Conservation (phyloP, 2,113 vertebrate genomes). For the Toxotes jaculatrix region DNA sequence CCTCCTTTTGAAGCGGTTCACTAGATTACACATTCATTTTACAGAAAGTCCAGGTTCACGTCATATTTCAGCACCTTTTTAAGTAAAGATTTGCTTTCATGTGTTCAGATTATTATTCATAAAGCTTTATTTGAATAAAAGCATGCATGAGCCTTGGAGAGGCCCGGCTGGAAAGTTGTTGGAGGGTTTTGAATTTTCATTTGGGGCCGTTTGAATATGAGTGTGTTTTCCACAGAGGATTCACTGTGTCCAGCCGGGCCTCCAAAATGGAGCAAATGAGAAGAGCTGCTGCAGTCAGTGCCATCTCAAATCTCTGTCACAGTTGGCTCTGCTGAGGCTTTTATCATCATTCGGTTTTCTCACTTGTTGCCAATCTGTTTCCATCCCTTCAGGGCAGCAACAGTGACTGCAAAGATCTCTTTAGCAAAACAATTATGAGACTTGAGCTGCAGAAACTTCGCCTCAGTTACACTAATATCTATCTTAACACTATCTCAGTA, state of each 20-base stretch:
- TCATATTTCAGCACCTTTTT: background rate
- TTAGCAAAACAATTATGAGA: conserved; percentile 30
- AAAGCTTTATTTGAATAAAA: conserved; percentile 27
- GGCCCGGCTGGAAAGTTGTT: conserved; percentile 32
- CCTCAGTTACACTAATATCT: background rate
- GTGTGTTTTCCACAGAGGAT: conserved; percentile 22
- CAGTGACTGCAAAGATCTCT: conserved; percentile 15
- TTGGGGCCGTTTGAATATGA: conserved; percentile 26
- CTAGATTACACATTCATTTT: background rate
- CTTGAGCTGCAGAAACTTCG: background rate
- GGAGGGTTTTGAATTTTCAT: conserved; percentile 37
- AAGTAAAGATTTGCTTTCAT: background rate
- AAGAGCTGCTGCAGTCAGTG: conserved; percentile 41
- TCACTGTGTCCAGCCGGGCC: conserved; percentile 36
- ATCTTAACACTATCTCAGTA: background rate
- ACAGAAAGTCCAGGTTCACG: conserved; percentile 4
- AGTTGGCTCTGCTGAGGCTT: conserved; percentile 32
- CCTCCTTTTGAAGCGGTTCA: background rate
- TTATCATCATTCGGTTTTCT: conserved; percentile 52
- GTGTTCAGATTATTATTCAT: conserved; percentile 20
- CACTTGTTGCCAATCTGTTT: conserved; percentile 55
- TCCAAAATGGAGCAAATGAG: conserved; percentile 39
- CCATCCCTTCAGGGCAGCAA: conserved; percentile 14
- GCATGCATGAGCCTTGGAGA: conserved; percentile 1
- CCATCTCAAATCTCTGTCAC: conserved; percentile 43